Evolutionary conservation across 2,797 vertebrate genomes (phyloP).

Genomic region (Pipistrellus pygmaeus): DNA sequence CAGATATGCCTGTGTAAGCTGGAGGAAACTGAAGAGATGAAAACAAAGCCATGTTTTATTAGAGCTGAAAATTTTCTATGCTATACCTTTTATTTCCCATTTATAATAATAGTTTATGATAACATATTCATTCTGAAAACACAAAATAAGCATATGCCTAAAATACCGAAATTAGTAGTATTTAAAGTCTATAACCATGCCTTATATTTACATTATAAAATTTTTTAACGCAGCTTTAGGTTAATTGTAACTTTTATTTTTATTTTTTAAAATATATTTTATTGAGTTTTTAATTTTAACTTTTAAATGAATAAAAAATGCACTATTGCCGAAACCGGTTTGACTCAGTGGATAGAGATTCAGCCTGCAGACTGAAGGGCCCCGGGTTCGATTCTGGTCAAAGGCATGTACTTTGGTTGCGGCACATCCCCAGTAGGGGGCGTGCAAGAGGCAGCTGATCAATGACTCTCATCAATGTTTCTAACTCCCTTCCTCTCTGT

Average conservation of each 20-base stretch:
- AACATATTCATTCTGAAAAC: background rate
- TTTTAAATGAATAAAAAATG: constrained; percentile 10
- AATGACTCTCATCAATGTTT: no score
- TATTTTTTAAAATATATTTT: no score
- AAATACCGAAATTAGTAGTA: constrained; percentile 18
- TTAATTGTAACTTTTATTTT: background rate
- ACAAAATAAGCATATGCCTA: background rate
- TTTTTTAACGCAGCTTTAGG: background rate
- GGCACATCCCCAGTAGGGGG: no score
- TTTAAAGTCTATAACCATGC: constrained; percentile 32
- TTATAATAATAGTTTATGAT: background rate
- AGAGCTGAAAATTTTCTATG: background rate
- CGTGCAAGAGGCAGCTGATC: no score
- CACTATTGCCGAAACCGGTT: background rate
- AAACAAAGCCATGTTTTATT: constrained; percentile 36
- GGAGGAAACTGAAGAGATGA: constrained; percentile 93
- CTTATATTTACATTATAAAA: background rate
- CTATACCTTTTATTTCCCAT: background rate
- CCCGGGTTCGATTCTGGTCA: no score
- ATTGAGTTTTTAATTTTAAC: background rate
- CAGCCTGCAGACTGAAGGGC: no score
- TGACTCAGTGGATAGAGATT: no score
- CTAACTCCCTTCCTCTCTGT: no score
- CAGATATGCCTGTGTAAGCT: constrained; percentile 96
- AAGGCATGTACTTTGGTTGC: no score